Base-by-base conservation (phyloP, 2,113 vertebrate genomes). In the Ceyx margarethae region DNA sequence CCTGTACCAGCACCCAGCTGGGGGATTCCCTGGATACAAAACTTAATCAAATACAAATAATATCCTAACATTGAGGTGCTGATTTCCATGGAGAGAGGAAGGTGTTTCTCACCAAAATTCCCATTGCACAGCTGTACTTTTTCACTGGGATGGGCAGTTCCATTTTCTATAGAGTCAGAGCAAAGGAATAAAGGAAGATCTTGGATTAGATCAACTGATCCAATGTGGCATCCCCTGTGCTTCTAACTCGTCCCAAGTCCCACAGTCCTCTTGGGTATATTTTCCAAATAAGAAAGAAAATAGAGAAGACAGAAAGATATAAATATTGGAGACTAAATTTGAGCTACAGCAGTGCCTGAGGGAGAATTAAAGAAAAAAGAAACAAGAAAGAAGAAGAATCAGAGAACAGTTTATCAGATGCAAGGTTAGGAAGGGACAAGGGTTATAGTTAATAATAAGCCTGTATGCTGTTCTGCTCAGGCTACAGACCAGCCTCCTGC, bases 251-350 rank as follows among this genome's bases (percentile, higher is more conserved):
- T 86, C 31, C 51, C 64, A 71, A 57, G 45, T 89, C 69, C 81
- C 66, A 90, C 42, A 91, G 74, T 85, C 64, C 76, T 87, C 79
- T 71, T 81, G 48, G 79, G 73, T 86, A n/a, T 87, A 72, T 91
- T 91, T 92, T 84, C 69, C 89, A 93, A 93, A 81, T 64, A 85
- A 80, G 62, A 92, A 87, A 78, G 51, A 81, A 95, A 95, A 87
- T 31, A 94, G 86, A 94, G 94, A 76, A 85, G 95, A 94, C 91
- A 89, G 84, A 92, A 89, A 91, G 40, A 95, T 77, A 86, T 54
- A 96, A 96, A 94, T 88, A 95, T 80, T 92, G 65, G 79, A 87
- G 71, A 17, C 58, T 84, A 86, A 92, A 93, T 81, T 42, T 92
- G 66, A 94, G 90, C 48, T 92, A 75, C 64, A 91, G 88, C 76